Conservation (phyloP, 1,140 invertebrate genomes). For the Hyphantria cunea region DNA sequence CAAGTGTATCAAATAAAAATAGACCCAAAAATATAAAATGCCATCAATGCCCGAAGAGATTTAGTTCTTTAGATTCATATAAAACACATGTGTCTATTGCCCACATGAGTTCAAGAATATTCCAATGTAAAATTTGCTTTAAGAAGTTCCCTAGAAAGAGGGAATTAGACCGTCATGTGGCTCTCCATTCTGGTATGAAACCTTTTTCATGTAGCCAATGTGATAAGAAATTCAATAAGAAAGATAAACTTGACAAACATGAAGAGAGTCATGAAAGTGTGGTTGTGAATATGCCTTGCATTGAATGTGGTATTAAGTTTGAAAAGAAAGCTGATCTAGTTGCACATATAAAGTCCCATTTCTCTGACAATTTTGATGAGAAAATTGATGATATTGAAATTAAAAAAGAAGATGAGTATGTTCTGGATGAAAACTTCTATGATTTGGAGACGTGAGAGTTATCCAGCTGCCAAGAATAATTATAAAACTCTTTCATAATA, state of each 20-base stretch:
- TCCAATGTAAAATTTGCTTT: constrained; percentile 83
- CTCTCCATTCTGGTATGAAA: constrained; percentile 83
- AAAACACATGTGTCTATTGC: constrained; percentile 76
- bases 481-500: constrained; percentile 14
- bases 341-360: constrained; percentile 83
- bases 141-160: constrained; percentile 85
- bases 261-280: constrained; percentile 83
- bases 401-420: constrained; percentile 68
- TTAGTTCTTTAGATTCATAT: constrained; percentile 76
- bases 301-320: constrained; percentile 82
- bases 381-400: constrained; percentile 62
- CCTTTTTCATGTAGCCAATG: constrained; percentile 84
- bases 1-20: constrained; percentile 57
- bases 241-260: constrained; percentile 86
- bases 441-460: constrained; percentile 67
- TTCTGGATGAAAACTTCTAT: constrained; percentile 69
- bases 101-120: constrained; percentile 72
- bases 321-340: constrained; percentile 81
- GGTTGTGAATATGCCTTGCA: constrained; percentile 80
- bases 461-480: constrained; percentile 27
- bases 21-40: constrained; percentile 78
- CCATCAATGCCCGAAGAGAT: constrained; percentile 80
- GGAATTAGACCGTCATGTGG: constrained; percentile 84
- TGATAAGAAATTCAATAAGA: constrained; percentile 84
- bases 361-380: constrained; percentile 70